Conservation (phyloP, 2,113 vertebrate genomes). For the Acrocephalus arundinaceus region DNA sequence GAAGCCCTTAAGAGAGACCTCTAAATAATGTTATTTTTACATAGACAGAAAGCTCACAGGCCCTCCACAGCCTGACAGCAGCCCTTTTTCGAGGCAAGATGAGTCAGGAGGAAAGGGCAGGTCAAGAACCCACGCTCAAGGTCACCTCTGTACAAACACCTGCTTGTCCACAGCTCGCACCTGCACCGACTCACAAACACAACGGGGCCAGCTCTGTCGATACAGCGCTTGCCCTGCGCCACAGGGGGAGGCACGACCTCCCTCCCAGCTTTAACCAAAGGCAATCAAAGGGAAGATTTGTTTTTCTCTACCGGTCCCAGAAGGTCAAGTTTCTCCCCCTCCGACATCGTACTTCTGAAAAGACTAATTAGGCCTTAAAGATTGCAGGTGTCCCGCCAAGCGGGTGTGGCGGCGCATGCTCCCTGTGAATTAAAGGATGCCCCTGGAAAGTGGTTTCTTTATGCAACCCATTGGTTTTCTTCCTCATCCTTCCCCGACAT, state of each 20-base stretch:
- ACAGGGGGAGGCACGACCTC: background rate
- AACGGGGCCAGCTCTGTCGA: constrained; percentile 15
- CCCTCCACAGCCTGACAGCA: background rate
- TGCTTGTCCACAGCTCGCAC: constrained; percentile 70
- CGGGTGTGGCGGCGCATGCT: background rate
- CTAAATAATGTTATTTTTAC: constrained; percentile 17
- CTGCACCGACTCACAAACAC: constrained; percentile 58
- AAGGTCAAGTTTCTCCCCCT: constrained; percentile 52
- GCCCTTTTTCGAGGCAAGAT: constrained; percentile 39
- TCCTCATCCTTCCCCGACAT: background rate
- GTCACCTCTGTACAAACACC: constrained; percentile 71
- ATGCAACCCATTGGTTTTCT: background rate
- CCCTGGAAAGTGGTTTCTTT: background rate
- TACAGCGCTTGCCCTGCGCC: constrained; percentile 28
- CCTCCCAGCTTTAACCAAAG: constrained; percentile 1
- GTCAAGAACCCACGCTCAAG: constrained; percentile 58
- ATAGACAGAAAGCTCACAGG: background rate
- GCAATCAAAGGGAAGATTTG: constrained; percentile 44
- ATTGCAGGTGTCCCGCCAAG: constrained; percentile 10
- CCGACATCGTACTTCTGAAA: constrained; percentile 4
- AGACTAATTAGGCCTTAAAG: constrained; percentile 45
- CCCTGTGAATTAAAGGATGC: background rate
- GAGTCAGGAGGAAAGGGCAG: constrained; percentile 67
- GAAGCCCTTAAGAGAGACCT: background rate
- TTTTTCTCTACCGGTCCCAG: background rate